Evolutionary conservation across 2,888 invertebrate species (phyloP), one percentile per base, ranked within the genome.

Genomic region (Brachyopa scutellaris): DNA sequence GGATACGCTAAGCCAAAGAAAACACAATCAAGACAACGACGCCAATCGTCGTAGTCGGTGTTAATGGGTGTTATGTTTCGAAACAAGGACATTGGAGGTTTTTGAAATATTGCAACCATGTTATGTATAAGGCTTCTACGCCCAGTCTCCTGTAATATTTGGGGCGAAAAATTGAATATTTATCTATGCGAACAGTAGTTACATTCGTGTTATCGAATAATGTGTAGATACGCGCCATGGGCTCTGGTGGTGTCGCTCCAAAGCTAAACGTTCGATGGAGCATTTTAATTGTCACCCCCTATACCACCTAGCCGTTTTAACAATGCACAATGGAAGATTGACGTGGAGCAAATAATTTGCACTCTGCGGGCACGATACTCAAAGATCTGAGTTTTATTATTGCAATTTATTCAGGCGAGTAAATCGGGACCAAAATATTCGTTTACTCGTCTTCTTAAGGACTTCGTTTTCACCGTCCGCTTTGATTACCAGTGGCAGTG

Each of bases 31-130:
- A 42, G 57, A 38, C 70, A 72, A 74, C 74, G 74, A 80, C 57
- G 69, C 74, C 80, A 80, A 80, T 80, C 62, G 80, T 69, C 74
- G 80, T 74, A 80, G 74, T 80, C 62, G 80, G 74, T 80, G 80
- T 74, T 80, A 80, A 79, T 73, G 74, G 69, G 62, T 80, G 80
- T 57, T 62, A 62, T 42, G 69, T 74, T 59, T 55, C 67, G 40
- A 36, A 69, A 80, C 80, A 74, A 80, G 74, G 74, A 74, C 74
- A 74, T 49, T 51, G 49, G 53, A 55, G 40, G 42, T 47, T 66
- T n/a, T n/a, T 79, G 66, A 79, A 79, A 73, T 73, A 79, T 73
- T 73, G 73, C 47, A 40, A 17, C 31, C 15, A 53, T 51, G 29
- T 53, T 57, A n/a, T n/a, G n/a, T n/a, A n/a, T n/a, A n/a, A n/a